Evolutionary conservation across 2,113 vertebrate species (phyloP).

Genomic region (Bostrychus sinensis): DNA sequence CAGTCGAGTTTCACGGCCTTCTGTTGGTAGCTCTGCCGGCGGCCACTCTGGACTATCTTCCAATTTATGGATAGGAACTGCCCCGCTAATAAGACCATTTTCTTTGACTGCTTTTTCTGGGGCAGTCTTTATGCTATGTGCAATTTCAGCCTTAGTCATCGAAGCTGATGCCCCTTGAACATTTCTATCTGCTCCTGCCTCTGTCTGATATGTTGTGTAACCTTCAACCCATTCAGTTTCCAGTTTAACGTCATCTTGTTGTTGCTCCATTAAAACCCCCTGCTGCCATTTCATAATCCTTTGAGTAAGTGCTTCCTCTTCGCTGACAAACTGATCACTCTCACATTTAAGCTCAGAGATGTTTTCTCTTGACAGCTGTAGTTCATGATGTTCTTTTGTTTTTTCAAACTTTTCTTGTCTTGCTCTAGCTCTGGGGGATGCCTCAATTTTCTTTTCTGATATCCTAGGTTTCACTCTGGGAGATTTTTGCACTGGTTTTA

Average conservation of each 20-base stretch:
- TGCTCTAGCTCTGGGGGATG: conserved; percentile 26
- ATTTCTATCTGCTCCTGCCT: conserved; percentile 18
- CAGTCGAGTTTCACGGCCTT: conserved; percentile 67
- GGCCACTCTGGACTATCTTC: conserved; percentile 37
- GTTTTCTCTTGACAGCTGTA: conserved; percentile 76
- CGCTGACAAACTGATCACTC: conserved; percentile 70
- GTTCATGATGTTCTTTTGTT: conserved; percentile 56
- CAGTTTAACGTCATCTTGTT: conserved; percentile 44
- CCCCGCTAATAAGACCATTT: conserved; percentile 11
- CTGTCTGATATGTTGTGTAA: conserved; percentile 24
- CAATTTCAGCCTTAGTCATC: conserved; percentile 14
- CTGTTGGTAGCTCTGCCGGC: conserved; percentile 16
- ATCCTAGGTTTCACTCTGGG: conserved; percentile 30
- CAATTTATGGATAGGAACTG: conserved; percentile 23
- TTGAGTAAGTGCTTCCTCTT: conserved; percentile 77
- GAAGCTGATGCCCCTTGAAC: background rate
- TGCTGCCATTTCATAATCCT: conserved; percentile 82
- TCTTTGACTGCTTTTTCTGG: conserved; percentile 47
- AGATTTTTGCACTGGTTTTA: background rate
- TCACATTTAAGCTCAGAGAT: conserved; percentile 74
- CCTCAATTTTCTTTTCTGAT: conserved; percentile 11
- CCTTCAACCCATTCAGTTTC: conserved; percentile 56
- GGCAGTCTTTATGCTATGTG: conserved; percentile 1
- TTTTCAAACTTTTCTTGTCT: conserved; percentile 58
- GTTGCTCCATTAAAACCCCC: conserved; percentile 75